A percentile compares a stretch with the other conserved stretches of the same genome.
Evolutionary conservation across 2,888 invertebrate genomes (phyloP).

Genomic region (Bursaphelenchus okinawaensis): DNA sequence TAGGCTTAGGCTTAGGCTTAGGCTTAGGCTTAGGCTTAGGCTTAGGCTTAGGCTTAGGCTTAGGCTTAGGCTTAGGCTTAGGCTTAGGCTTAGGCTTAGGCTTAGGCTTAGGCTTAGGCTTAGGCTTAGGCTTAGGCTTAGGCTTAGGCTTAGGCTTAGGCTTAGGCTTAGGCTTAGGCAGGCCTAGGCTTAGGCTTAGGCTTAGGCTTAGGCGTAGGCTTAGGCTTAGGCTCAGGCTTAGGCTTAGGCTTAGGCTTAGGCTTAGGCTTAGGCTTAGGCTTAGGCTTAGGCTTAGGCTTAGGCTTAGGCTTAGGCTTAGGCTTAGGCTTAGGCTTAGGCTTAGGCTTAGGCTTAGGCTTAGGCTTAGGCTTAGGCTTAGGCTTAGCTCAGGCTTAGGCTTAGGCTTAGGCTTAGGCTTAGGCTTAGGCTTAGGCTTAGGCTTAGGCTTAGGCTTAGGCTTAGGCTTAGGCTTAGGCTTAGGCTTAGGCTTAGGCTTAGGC

Average conservation of each 20-base stretch:
- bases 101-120: not conserved
- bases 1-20: constrained; percentile 18
- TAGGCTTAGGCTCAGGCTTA: not conserved
- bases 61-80: constrained; percentile 11
- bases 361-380: not conserved
- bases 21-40: constrained; percentile 18
- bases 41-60: constrained; percentile 17
- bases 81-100: constrained; percentile 1
- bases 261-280: not conserved
- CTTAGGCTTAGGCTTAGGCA: not conserved
- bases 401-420: not conserved
- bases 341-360: not conserved
- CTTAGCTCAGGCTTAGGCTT: not conserved
- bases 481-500: not conserved
- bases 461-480: not conserved
- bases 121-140: not conserved
- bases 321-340: not conserved
- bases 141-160: not conserved
- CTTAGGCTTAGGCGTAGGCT: not conserved
- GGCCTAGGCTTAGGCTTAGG: not conserved
- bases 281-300: not conserved
- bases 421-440: not conserved
- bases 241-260: not conserved
- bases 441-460: not conserved
- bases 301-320: not conserved